Conservation (phyloP, 2,113 vertebrate species). For the Peromyscus polionotus region DNA sequence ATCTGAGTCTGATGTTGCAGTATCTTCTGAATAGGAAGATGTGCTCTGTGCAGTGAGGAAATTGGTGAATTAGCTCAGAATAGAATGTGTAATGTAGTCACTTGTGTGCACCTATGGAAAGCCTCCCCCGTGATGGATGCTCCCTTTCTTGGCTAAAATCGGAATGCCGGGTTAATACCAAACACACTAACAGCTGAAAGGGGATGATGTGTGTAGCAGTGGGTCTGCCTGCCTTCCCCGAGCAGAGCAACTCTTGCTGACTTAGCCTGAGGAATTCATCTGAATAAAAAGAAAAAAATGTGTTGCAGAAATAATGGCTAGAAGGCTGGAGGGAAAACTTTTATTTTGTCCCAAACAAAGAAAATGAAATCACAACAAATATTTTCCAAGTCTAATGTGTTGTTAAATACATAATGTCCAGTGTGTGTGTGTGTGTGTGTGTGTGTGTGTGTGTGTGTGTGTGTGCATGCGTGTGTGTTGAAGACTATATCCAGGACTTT, state of each 20-base stretch:
- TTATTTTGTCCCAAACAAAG: constrained; percentile 37
- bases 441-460: not conserved
- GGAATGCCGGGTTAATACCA: not conserved
- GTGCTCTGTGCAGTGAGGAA: not conserved
- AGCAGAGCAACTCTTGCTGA: not conserved
- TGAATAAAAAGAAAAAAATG: constrained; percentile 23
- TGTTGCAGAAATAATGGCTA: not conserved
- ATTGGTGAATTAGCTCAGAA: not conserved
- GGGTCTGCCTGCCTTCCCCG: not conserved
- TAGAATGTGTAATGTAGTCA: not conserved
- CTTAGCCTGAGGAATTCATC: not conserved
- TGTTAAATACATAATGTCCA: not conserved
- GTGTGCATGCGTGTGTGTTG: not conserved
- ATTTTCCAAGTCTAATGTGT: constrained; percentile 14
- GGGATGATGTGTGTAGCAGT: not conserved
- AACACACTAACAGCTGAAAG: not conserved
- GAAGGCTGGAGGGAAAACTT: not conserved
- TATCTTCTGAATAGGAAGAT: constrained; percentile 2
- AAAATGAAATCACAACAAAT: constrained; percentile 30
- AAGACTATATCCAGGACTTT: not conserved
- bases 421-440: no score
- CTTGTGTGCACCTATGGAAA: not conserved
- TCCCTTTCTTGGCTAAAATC: not conserved
- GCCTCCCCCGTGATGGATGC: not conserved
- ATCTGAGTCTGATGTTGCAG: not conserved